Percentiles rank a stretch among this genome's conserved stretches.
These are phyloP conservation scores for Brachionus paranguensis DNA, from an alignment of 1,140 invertebrate genomes.

Conservation along the genomic window DNA sequence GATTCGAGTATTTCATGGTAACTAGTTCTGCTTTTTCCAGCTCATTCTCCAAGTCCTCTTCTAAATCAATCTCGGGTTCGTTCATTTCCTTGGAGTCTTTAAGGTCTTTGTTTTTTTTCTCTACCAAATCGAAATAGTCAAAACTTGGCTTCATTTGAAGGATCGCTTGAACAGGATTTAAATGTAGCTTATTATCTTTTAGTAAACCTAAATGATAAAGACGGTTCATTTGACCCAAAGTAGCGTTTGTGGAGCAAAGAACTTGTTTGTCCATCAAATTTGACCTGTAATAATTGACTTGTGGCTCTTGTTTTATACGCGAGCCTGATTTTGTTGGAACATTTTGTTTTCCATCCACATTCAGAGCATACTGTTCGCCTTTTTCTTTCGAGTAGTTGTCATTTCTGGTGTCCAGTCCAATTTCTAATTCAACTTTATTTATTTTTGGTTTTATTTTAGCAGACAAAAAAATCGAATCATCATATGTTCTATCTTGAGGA, in stretches of 20 bases:
- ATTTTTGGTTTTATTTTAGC: slow-evolving; percentile 21
- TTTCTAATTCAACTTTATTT: slow-evolving; percentile 28
- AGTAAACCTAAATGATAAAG: slow-evolving; percentile 25
- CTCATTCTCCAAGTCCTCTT: slow-evolving; percentile 22
- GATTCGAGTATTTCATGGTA: slow-evolving; percentile 14
- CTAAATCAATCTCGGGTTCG: neutral
- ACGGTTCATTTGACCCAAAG: slow-evolving; percentile 34
- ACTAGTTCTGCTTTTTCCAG: slow-evolving; percentile 36
- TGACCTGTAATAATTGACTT: slow-evolving; percentile 11
- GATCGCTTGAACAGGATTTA: slow-evolving; percentile 11
- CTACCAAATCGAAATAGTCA: slow-evolving; percentile 32
- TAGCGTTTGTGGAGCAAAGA: neutral
- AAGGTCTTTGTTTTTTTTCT: neutral
- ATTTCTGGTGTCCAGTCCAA: slow-evolving; percentile 1
- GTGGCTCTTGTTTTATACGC: neutral
- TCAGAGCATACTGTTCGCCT: slow-evolving; percentile 26
- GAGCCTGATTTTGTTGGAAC: neutral
- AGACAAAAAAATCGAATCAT: neutral
- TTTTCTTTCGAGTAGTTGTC: slow-evolving; percentile 32
- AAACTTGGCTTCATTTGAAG: slow-evolving; percentile 40
- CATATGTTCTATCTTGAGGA: slow-evolving; percentile 8
- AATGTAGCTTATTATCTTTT: slow-evolving; percentile 20
- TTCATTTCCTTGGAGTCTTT: neutral
- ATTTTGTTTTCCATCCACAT: slow-evolving; percentile 35
- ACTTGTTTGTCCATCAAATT: slow-evolving; percentile 23